A percentile compares a stretch with the other conserved stretches of the same genome.
These are phyloP conservation scores for Nematostella vectensis DNA, from an alignment of 92 coral and sea anemone genomes.

Conservation along the genomic window DNA sequence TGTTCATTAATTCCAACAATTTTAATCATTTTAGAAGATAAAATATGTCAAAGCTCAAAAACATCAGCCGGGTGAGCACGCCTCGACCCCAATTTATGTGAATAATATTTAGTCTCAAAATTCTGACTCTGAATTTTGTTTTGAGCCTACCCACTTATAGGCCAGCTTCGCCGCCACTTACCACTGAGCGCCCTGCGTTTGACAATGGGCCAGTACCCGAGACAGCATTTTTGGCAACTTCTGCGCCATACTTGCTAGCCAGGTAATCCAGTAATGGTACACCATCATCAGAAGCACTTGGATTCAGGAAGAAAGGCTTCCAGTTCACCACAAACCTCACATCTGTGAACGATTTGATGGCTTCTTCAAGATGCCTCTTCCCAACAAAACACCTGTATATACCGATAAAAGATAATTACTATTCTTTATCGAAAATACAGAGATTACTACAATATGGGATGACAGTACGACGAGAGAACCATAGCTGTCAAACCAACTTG, in stretches of 20 bases:
- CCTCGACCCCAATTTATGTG: too few relatives aligned
- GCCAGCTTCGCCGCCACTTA: too few relatives aligned
- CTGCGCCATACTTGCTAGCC: constrained; percentile 62
- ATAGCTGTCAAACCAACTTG: too few relatives aligned
- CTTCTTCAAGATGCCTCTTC: constrained; percentile 92
- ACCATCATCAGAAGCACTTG: constrained; percentile 52
- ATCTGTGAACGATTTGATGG: constrained; percentile 67
- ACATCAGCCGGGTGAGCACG: too few relatives aligned
- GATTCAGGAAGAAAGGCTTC: constrained; percentile 87
- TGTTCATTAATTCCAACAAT: too few relatives aligned
- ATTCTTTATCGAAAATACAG: background rate
- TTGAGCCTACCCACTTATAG: too few relatives aligned
- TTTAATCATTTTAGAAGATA: too few relatives aligned
- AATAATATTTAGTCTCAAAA: too few relatives aligned
- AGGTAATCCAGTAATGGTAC: constrained; percentile 69
- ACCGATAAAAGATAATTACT: background rate
- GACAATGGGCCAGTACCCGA: constrained; percentile 52
- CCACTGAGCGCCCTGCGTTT: constrained; percentile 60
- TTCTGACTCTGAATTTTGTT: too few relatives aligned
- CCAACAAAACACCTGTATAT: constrained; percentile 95
- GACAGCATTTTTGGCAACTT: constrained; percentile 47
- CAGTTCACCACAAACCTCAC: constrained; percentile 75
- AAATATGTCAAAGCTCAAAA: too few relatives aligned
- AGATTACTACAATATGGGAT: background rate
- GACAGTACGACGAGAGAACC: too few relatives aligned